Conservation (phyloP, 2,888 invertebrate species). For the Frankliniella fusca region DNA sequence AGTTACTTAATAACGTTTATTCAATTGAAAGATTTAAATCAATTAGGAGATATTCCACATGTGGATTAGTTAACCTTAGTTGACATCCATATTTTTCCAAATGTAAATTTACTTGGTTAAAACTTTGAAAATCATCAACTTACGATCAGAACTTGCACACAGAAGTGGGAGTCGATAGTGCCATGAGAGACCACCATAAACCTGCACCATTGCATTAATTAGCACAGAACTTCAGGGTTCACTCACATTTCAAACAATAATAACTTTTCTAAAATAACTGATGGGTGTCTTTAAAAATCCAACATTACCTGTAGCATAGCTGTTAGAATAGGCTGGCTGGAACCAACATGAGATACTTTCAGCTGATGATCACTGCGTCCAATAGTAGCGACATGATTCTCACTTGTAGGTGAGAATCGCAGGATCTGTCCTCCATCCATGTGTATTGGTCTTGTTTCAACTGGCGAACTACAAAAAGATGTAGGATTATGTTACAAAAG, state of each 20-base stretch:
- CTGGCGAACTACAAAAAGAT: slow-evolving; percentile 52
- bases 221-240: not conserved
- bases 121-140: not conserved
- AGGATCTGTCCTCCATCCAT: slow-evolving; percentile 60
- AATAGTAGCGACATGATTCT: slow-evolving; percentile 60
- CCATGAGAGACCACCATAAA: slow-evolving; percentile 39
- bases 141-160: slow-evolving; percentile 36
- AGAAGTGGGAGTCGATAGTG: slow-evolving; percentile 40
- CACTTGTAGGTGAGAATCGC: slow-evolving; percentile 59
- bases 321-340: slow-evolving; percentile 55
- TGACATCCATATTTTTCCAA: too few species aligned
- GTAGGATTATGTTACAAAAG: slow-evolving; percentile 20
- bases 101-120: not conserved
- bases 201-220: slow-evolving; percentile 35
- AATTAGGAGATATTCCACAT: not conserved
- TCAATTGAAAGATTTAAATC: not conserved
- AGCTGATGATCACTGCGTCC: slow-evolving; percentile 63
- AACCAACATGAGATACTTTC: slow-evolving; percentile 59
- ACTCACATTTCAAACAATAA: not conserved
- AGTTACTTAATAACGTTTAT: not conserved
- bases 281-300: not conserved
- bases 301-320: slow-evolving; percentile 44
- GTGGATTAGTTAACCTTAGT: not conserved
- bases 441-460: slow-evolving; percentile 57
- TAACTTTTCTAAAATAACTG: not conserved